Conservation (phyloP, 2,113 vertebrate species). For the Sciurus niger region DNA sequence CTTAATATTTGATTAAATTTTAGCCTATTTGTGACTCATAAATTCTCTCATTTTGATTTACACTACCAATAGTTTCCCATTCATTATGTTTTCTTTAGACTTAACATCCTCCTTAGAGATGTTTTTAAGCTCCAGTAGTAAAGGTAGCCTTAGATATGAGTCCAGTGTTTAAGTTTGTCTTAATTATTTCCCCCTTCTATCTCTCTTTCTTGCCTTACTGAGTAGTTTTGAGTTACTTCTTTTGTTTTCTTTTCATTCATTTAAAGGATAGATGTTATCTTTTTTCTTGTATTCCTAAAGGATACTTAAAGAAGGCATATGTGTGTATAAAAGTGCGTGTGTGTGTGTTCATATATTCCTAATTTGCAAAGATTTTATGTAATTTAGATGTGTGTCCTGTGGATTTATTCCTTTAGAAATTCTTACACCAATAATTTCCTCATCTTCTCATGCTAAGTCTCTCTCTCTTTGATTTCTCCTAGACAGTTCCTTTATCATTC, state of each 20-base stretch:
- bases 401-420: background rate
- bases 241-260: constrained; percentile 5
- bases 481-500: background rate
- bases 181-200: background rate
- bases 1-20: constrained; percentile 24
- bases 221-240: background rate
- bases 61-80: background rate
- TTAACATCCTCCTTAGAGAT: background rate
- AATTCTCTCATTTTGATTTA: constrained; percentile 7
- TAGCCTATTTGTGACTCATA: background rate
- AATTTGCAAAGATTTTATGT: constrained; percentile 21
- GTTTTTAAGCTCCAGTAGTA: background rate
- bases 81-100: constrained; percentile 4
- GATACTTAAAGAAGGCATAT: background rate
- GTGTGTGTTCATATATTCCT: background rate
- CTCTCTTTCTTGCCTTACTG: background rate
- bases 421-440: constrained; percentile 26
- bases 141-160: background rate
- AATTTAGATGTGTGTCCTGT: background rate
- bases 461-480: constrained; percentile 38
- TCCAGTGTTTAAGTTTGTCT: background rate
- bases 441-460: background rate
- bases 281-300: background rate
- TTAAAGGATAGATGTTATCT: background rate
- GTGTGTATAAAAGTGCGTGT: background rate